Conservation (phyloP, 2,797 vertebrate genomes). For the Chiloscyllium punctatum region DNA sequence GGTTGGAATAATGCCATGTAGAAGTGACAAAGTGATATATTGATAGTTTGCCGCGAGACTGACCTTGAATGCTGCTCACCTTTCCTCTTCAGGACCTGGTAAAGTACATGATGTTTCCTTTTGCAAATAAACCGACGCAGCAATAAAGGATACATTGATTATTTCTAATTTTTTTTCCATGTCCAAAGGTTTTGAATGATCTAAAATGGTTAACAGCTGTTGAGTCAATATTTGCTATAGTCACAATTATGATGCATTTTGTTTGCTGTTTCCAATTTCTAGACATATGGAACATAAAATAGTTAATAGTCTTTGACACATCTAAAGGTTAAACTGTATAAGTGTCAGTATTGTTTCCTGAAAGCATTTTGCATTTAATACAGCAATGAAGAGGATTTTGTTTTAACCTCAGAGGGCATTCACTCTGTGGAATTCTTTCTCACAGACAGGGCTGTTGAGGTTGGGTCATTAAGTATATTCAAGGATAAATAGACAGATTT, state of each 20-base stretch:
- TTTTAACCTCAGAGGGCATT: no score
- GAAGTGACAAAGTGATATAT: background rate
- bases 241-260: background rate
- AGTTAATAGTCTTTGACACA: background rate
- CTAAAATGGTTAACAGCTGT: background rate
- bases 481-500: no score
- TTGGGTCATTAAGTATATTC: no score
- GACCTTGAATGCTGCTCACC: background rate
- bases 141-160: background rate
- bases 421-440: no score
- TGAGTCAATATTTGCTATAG: background rate
- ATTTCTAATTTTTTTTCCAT: background rate
- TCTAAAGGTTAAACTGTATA: background rate
- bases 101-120: background rate
- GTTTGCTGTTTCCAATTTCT: background rate
- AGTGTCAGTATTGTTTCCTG: background rate
- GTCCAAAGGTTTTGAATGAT: background rate
- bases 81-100: background rate
- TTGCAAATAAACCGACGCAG: background rate
- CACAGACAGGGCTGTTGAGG: no score
- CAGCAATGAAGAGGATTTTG: no score
- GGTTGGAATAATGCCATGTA: background rate
- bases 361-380: background rate
- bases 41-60: background rate
- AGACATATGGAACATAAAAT: background rate